phyloP scores from a whole-genome alignment of 2,113 vertebrate species.

The Tyto alba region DNA sequence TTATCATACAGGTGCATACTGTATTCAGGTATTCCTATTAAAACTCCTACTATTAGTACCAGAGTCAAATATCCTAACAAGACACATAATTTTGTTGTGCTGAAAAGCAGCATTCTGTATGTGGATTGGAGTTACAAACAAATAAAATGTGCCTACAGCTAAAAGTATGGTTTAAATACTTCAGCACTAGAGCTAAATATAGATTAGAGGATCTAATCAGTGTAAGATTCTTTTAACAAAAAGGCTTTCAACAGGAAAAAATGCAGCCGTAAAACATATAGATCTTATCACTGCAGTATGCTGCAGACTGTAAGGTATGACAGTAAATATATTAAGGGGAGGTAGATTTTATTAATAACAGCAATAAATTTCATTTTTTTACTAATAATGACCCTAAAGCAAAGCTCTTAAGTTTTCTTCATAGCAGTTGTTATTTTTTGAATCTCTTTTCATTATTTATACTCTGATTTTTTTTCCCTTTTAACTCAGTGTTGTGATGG shows the following conservation, averaged over 20 bases:
- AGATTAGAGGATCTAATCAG: slow-evolving; percentile 47
- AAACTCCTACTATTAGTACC: neutral
- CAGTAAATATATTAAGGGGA: slow-evolving; percentile 38
- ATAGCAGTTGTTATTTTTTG: slow-evolving; percentile 53
- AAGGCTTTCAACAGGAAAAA: slow-evolving; percentile 56
- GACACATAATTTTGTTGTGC: neutral
- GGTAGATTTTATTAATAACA: slow-evolving; percentile 41
- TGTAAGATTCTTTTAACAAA: slow-evolving; percentile 29
- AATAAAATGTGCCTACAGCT: slow-evolving; percentile 9
- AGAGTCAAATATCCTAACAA: neutral
- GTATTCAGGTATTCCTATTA: neutral
- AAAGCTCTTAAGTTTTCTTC: slow-evolving; percentile 51
- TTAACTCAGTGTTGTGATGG: slow-evolving; percentile 67
- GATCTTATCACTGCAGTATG: neutral
- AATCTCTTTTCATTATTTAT: slow-evolving; percentile 72
- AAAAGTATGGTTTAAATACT: slow-evolving; percentile 30
- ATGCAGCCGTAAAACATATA: neutral
- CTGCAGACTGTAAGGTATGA: neutral
- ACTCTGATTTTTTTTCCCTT: slow-evolving; percentile 47
- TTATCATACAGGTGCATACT: neutral
- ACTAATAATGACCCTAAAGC: slow-evolving; percentile 44
- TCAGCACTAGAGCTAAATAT: slow-evolving; percentile 42
- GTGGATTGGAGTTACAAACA: neutral
- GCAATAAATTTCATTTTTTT: slow-evolving; percentile 21
- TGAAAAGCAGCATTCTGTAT: neutral